phyloP scores from a whole-genome alignment of 2,113 vertebrate species.

The Ophiodon elongatus region DNA sequence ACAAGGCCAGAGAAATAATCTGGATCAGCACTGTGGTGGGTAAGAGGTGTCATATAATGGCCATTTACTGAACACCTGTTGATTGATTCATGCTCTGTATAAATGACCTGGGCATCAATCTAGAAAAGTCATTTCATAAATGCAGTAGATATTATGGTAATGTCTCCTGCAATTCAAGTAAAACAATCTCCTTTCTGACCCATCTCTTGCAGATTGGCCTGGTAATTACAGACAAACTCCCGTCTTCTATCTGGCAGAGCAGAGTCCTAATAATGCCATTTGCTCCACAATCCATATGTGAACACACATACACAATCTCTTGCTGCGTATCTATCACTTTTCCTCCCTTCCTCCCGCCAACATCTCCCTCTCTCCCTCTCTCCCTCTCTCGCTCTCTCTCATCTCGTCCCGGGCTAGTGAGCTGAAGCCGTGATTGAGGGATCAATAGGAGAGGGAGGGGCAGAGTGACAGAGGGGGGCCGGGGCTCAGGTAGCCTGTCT shows the following conservation, averaged over 20 bases:
- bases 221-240: slow-evolving; percentile 78
- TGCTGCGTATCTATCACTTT: slow-evolving; percentile 50
- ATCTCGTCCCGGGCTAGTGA: slow-evolving; percentile 77
- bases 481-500: slow-evolving; percentile 84
- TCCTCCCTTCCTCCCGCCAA: slow-evolving; percentile 9
- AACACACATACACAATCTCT: slow-evolving; percentile 49
- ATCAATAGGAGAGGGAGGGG: slow-evolving; percentile 85
- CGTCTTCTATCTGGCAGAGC: slow-evolving; percentile 66
- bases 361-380: slow-evolving; percentile 30
- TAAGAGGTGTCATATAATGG: slow-evolving; percentile 40
- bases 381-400: slow-evolving; percentile 54
- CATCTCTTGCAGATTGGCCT: slow-evolving; percentile 63
- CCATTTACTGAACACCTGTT: slow-evolving; percentile 66
- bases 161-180: slow-evolving; percentile 64
- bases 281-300: slow-evolving; percentile 78
- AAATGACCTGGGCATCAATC: slow-evolving; percentile 57
- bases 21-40: slow-evolving; percentile 18
- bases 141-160: slow-evolving; percentile 53
- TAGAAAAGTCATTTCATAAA: slow-evolving; percentile 70
- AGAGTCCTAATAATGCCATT: slow-evolving; percentile 77
- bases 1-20: slow-evolving; percentile 2
- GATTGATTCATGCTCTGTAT: slow-evolving; percentile 57
- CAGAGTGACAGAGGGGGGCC: slow-evolving; percentile 76
- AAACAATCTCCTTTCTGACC: slow-evolving; percentile 72
- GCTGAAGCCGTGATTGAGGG: slow-evolving; percentile 83